Base-by-base conservation (phyloP, 2,888 invertebrate species). In the Creontiades dilutus region DNA sequence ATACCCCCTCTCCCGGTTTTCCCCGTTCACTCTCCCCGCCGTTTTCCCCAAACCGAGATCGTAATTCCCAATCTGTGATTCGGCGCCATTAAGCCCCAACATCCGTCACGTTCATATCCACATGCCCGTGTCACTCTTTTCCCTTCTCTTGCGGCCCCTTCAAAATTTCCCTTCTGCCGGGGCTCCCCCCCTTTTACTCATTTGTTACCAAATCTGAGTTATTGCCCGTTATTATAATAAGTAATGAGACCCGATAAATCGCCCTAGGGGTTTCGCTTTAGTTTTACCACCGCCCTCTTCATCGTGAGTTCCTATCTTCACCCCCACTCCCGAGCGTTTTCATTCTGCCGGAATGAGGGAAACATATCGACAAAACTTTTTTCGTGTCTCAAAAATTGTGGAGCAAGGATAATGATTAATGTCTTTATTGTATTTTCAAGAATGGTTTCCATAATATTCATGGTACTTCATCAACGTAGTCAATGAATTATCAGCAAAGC, bases 41-140 rank as follows among this genome's bases (percentile, higher is more conserved):
- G 75, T 46, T 37, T 46, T 9, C 37, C 46, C 19, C 76, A 37
- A 76, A 78, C 37, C 78, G 78, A 47, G 46, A 86, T 75, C 86
- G 86, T 86, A 86, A 86, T 86, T 86, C 68, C 86, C 89, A 90
- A 91, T 85, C 88, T 75, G 89, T 90, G 89, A 85, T 91, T 90
- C 87, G 88, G 75, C 88, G 61, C 90, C 89, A 91, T 91, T 90
- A 91, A 89, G 80, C 84, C 37, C 89, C 27, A 78, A 89, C 90
- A 91, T 91, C 91, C 91, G 91, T 91, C 89, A 87, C 78, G 90
- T 90, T 91, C 91, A 91, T 80, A 88, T 86, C 90, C 91, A 91
- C 92, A 90, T 90, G 91, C 90, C 89, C 55, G 47, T 81, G 80
- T 88, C 88, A 88, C 80, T 88, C 86, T 86, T 91, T 89, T 86